These are phyloP conservation scores for Borostomias antarcticus DNA, from an alignment of 2,797 vertebrate species.

Conservation along the genomic window DNA sequence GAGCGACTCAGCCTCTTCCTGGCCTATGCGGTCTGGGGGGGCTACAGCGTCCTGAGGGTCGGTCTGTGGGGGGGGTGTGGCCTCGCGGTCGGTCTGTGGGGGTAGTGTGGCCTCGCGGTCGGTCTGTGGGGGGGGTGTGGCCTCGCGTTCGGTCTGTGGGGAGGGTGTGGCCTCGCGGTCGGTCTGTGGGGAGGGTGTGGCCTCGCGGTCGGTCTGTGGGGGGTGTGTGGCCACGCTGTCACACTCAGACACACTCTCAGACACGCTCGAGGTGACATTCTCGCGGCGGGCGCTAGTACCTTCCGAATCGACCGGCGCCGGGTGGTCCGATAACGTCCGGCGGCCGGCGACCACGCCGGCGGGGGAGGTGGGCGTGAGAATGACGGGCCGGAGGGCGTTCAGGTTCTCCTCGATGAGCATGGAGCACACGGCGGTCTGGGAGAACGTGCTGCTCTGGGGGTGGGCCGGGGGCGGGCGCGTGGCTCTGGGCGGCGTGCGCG, in stretches of 20 bases:
- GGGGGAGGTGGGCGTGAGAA: constrained; percentile 20
- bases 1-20: background rate
- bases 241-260: constrained; percentile 33
- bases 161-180: background rate
- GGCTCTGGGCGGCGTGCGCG: background rate
- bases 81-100: too few species aligned
- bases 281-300: constrained; percentile 32
- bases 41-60: background rate
- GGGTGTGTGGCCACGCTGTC: constrained; percentile 2
- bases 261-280: constrained; percentile 28
- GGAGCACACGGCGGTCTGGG: constrained; percentile 56
- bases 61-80: background rate
- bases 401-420: constrained; percentile 61
- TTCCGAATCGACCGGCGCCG: constrained; percentile 20
- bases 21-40: background rate
- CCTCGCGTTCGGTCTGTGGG: too few species aligned
- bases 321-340: constrained; percentile 15
- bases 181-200: background rate
- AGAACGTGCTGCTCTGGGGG: constrained; percentile 37
- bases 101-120: background rate
- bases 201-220: too few species aligned
- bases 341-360: background rate
- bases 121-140: background rate
- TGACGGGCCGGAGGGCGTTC: constrained; percentile 18
- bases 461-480: constrained; percentile 4